Evolutionary conservation across 2,797 vertebrate species (phyloP), one percentile per base, ranked within the genome.

Genomic region (Ficedula albicollis): DNA sequence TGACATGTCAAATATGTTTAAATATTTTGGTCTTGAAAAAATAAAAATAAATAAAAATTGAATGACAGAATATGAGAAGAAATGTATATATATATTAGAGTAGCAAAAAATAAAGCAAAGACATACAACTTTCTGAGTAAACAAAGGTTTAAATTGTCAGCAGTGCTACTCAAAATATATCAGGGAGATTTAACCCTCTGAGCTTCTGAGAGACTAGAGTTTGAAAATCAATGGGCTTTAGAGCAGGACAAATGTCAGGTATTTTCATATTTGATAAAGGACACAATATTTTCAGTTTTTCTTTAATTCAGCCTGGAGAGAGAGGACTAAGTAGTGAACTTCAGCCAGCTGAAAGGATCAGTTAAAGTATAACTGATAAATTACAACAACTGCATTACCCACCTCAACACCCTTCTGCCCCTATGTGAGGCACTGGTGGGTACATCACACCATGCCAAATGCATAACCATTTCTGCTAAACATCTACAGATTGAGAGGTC

Each of bases 351-450:
- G 23, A 69, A 84, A 41, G 15, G 6, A 6, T 48, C 32, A 49
- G 15, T 68, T 60, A 64, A 89, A 30, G 4, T 39, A 13, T 23
- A 58, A 20, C 10, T 78, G 25, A 51, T 55, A 26, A 64, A 17
- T 8, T 64, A 23, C 1, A 51, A 41, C 11, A 62, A 48, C 11
- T 78, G 11, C 1, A 1, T 13, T 10, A 9, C 10, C 6, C 14
- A 27, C 22, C 20, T 38, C 17, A 66, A 44, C 21, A 69, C 4
- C 21, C 52, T 32, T 51, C 14, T 17, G 13, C 6, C 46, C 16
- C 12, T 62, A 0, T 9, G 18, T 21, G 27, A 22, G 4, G 15
- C 38, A 62, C 12, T 1, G 0, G 19, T 29, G 30, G 8, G 8
- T 14, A 23, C 11, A 20, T 48, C 39, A 17, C 18, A 3, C 4